Evolutionary conservation across 2,797 vertebrate species (phyloP).

Genomic region (Anguilla obscura): DNA sequence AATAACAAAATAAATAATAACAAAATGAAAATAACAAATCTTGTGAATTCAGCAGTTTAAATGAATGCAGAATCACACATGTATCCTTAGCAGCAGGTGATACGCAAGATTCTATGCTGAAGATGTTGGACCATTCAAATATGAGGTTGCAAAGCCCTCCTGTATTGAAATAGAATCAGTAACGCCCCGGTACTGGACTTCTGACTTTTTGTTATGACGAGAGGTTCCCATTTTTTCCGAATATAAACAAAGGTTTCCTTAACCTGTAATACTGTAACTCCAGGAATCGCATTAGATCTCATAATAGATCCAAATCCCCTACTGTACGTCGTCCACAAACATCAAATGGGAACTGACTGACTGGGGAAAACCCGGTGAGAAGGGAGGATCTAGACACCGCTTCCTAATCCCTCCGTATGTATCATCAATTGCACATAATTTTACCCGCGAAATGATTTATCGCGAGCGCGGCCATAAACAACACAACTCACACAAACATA

Average conservation of each 20-base stretch:
- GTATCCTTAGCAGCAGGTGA: neutral
- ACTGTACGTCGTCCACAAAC: conserved; percentile 74
- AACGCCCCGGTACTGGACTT: neutral
- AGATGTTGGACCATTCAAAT: neutral
- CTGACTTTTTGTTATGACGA: conserved; percentile 58
- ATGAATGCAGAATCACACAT: neutral
- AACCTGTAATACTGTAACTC: conserved; percentile 90
- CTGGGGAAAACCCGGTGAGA: conserved; percentile 36
- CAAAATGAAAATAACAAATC: neutral
- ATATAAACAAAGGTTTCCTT: conserved; percentile 91
- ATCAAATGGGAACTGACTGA: conserved; percentile 71
- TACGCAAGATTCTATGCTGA: neutral
- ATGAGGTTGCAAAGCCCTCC: neutral
- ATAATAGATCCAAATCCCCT: conserved; percentile 81
- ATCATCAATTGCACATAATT: conserved; percentile 86
- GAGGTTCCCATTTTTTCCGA: conserved; percentile 75
- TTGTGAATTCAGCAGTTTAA: neutral
- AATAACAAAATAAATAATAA: neutral
- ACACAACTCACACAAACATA: conserved; percentile 89
- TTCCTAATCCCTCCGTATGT: conserved; percentile 70
- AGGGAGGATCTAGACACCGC: conserved; percentile 50
- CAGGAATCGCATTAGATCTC: conserved; percentile 82
- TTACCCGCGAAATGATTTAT: conserved; percentile 90
- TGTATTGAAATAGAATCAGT: neutral
- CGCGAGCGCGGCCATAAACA: conserved; percentile 86